Percentiles rank a stretch among this genome's conserved stretches.
phyloP scores from a whole-genome alignment of 2,797 vertebrate genomes.

The Cottoperca gobio region DNA sequence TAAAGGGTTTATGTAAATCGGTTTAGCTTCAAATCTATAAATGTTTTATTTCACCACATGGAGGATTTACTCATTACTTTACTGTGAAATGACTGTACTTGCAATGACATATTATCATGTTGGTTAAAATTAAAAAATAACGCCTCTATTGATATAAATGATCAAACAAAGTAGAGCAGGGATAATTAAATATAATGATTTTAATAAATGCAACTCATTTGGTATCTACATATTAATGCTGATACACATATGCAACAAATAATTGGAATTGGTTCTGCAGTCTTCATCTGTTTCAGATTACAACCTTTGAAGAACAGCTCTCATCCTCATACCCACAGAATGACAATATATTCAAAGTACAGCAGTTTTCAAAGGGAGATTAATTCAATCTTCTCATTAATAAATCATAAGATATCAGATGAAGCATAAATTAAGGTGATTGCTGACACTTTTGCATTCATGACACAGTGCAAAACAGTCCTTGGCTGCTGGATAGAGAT shows the following conservation, averaged over 20 bases:
- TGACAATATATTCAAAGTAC: not conserved
- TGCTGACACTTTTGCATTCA: slow-evolving; percentile 11
- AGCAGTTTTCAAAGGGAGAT: slow-evolving; percentile 8
- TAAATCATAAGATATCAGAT: not conserved
- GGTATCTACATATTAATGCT: not conserved
- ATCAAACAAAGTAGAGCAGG: slow-evolving; percentile 1
- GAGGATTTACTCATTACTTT: slow-evolving; percentile 51
- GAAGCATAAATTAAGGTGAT: slow-evolving; percentile 3
- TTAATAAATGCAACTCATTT: not conserved
- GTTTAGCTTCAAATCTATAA: slow-evolving; percentile 49
- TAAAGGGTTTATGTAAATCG: slow-evolving; percentile 66
- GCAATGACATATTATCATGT: slow-evolving; percentile 14
- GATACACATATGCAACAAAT: not conserved
- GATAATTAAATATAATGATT: slow-evolving; percentile 13
- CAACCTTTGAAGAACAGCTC: not conserved
- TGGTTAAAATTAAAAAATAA: not conserved
- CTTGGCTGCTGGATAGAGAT: slow-evolving; percentile 3
- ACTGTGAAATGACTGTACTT: slow-evolving; percentile 62
- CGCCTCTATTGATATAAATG: not conserved
- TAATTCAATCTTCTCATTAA: slow-evolving; percentile 14
- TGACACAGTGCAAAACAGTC: not conserved
- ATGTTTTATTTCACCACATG: slow-evolving; percentile 19
- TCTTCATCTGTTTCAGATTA: not conserved
- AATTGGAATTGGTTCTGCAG: not conserved
- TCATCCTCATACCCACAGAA: not conserved